Conservation (phyloP, 2,888 invertebrate species). For the Salpingus planirostris region DNA sequence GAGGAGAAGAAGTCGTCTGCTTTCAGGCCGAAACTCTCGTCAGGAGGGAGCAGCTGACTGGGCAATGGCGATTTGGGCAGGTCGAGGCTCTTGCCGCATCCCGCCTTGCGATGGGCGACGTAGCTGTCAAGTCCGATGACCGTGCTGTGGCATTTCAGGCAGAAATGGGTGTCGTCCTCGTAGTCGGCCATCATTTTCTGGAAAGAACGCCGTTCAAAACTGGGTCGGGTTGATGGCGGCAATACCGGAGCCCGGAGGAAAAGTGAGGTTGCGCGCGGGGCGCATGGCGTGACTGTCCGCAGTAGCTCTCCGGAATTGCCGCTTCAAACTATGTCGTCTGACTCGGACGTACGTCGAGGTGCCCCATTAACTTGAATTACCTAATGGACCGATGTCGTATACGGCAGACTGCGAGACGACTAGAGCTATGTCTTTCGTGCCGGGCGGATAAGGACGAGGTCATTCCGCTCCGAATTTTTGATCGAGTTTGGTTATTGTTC, state of each 20-base stretch:
- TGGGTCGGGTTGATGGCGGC: too few relatives aligned
- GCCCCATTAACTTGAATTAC: constrained; percentile 4
- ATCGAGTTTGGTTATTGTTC: too few relatives aligned
- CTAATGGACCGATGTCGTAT: constrained; percentile 15
- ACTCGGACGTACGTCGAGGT: constrained; percentile 1
- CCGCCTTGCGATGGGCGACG: constrained; percentile 68
- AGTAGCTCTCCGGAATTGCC: constrained; percentile 6
- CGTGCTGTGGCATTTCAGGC: constrained; percentile 77
- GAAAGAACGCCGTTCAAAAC: too few relatives aligned
- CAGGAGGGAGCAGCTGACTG: constrained; percentile 34
- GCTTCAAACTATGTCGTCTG: constrained; percentile 6
- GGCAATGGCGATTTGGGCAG: constrained; percentile 32
- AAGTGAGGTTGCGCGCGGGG: too few relatives aligned
- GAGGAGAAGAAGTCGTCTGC: constrained; percentile 84
- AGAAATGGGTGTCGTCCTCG: constrained; percentile 78
- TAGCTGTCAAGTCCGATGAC: constrained; percentile 81
- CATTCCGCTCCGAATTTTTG: too few relatives aligned
- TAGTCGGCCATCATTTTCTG: constrained; percentile 57
- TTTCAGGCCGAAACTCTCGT: constrained; percentile 54
- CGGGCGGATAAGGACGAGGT: too few relatives aligned
- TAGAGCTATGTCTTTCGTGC: too few relatives aligned
- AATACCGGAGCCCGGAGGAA: too few relatives aligned
- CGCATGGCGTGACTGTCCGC: constrained; percentile 9
- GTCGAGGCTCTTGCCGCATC: constrained; percentile 47
- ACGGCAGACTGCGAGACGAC: too few relatives aligned